Conservation (phyloP, 2,113 vertebrate species). For the Buteo buteo region DNA sequence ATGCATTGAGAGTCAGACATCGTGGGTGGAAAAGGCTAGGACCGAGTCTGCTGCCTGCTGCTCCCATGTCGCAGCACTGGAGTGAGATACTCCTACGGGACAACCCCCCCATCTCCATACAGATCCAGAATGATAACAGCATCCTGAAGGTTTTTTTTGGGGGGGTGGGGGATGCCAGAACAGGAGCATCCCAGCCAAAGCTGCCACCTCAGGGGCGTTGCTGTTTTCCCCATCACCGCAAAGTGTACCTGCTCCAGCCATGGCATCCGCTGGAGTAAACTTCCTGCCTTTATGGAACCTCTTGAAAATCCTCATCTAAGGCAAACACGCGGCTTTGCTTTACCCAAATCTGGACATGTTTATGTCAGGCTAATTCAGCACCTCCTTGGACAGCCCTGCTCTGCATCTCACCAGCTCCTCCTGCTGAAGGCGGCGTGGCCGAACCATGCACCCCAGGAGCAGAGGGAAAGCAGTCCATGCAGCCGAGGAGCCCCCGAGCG, state of each 20-base stretch:
- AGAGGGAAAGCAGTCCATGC: fast-evolving
- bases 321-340: not conserved
- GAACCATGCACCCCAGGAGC: fast-evolving
- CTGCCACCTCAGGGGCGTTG: not conserved
- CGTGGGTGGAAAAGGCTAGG: not conserved
- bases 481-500: fast-evolving
- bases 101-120: too few relatives aligned
- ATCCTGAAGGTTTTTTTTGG: not conserved
- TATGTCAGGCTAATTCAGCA: not conserved
- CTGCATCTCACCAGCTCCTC: not conserved
- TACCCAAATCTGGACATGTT: not conserved
- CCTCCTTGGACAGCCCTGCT: not conserved
- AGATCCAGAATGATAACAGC: not conserved
- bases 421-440: not conserved
- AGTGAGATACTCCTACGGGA: not conserved
- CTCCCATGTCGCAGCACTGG: fast-evolving
- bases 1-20: not conserved
- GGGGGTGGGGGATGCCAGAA: not conserved
- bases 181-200: not conserved
- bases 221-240: not conserved
- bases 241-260: fast-evolving
- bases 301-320: not conserved
- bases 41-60: not conserved
- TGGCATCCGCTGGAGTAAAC: not conserved
- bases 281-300: not conserved